Evolutionary conservation across 2,888 invertebrate species (phyloP), one percentile per base, ranked within the genome.

Genomic region (Temnothorax rugatulus): DNA sequence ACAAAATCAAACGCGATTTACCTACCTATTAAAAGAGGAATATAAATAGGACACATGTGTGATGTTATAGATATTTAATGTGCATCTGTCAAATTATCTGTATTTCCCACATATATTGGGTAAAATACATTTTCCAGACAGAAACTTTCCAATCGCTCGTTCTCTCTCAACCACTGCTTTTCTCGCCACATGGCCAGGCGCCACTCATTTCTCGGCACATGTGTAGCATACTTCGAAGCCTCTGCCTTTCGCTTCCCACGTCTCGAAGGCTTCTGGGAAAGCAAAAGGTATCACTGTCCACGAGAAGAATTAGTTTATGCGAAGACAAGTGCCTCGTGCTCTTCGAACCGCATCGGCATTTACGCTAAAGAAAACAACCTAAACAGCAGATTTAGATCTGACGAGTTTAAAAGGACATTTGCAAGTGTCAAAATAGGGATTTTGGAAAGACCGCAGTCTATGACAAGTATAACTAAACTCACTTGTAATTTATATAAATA

Each of bases 191-290:
- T 89, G 90, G 89, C 82, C 85, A 86, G 85, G 90, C 91, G 92
- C 91, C 92, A 90, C 90, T 86, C 90, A 90, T 92, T 91, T 87
- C 91, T 90, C 86, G 82, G 90, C 92, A 92, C 91, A 91, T 92
- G 92, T 90, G 90, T 88, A 87, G 87, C 87, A 87, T 86, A 86
- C 84, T 87, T 87, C 84, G 85, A 82, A 79, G 71, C 79, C 84
- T 79, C 85, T 83, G 86, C 84, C 86, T 86, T 84, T 89, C 84
- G 91, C 93, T 94, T 94, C 94, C 94, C 94, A 94, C 94, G 94
- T 94, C 92, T 90, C 86, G 85, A 86, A 87, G 87, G 87, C 89
- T 92, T 91, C 92, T 91, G 88, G 88, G 91, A 92, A 92, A 85
- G 88, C 88, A 87, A 87, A 82, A 75, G 69, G 66, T 66, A 84